Conservation (phyloP, 2,888 invertebrate genomes). For the Neocrepidodera transversa region DNA sequence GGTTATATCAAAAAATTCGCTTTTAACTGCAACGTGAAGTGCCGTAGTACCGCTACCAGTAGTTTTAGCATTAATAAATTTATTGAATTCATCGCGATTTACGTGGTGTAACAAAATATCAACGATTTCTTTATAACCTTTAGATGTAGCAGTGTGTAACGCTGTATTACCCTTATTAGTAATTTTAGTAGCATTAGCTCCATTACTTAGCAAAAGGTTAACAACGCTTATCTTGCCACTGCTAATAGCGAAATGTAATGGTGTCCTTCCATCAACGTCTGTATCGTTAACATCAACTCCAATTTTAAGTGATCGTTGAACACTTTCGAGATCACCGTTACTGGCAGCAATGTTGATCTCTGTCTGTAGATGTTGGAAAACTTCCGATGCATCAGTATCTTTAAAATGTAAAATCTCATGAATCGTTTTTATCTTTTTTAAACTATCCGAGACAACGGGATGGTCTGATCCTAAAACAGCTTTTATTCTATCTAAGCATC, state of each 20-base stretch:
- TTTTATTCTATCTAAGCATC: background rate
- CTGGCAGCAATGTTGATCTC: conserved; percentile 32
- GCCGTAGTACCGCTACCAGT: conserved; percentile 24
- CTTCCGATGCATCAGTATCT: background rate
- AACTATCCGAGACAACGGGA: conserved; percentile 23
- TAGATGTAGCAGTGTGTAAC: conserved; percentile 36
- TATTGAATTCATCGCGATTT: conserved; percentile 32
- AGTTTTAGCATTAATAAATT: conserved; percentile 42
- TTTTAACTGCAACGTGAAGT: conserved; percentile 34
- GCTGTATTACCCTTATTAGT: conserved; percentile 34
- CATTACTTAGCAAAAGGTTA: conserved; percentile 12
- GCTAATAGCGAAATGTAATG: conserved; percentile 41
- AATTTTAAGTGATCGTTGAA: conserved; percentile 14
- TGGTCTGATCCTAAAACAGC: conserved; percentile 8
- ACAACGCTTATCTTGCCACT: conserved; percentile 13
- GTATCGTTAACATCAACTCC: conserved; percentile 34
- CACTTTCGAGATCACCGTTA: conserved; percentile 22
- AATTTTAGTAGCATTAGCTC: conserved; percentile 31
- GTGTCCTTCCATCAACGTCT: conserved; percentile 30
- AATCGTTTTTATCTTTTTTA: conserved; percentile 21
- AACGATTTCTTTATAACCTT: conserved; percentile 20
- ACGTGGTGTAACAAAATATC: conserved; percentile 14
- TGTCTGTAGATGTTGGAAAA: conserved; percentile 22
- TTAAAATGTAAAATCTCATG: background rate
- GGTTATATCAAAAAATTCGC: conserved; percentile 35